These are phyloP conservation scores for Fragum fragum DNA, from an alignment of 2,888 invertebrate genomes.

Conservation along the genomic window DNA sequence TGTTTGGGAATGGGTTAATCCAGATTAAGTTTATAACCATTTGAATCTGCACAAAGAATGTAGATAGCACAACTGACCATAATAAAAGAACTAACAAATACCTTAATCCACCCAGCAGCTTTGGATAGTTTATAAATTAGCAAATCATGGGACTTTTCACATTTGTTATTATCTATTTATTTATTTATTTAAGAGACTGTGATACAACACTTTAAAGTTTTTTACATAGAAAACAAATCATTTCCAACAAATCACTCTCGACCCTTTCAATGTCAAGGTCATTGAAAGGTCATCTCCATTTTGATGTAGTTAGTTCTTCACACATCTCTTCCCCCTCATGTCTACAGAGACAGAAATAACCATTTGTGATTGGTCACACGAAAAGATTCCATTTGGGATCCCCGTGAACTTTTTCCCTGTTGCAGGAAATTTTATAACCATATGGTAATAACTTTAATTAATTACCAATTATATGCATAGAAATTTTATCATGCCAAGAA, in stretches of 20 bases:
- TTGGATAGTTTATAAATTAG: slow-evolving; percentile 65
- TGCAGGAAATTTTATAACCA: too few species aligned
- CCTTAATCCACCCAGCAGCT: background rate
- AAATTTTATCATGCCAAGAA: too few species aligned
- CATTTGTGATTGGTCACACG: slow-evolving; percentile 34
- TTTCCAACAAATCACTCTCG: slow-evolving; percentile 55
- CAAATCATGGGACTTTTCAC: slow-evolving; percentile 65
- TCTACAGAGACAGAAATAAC: slow-evolving; percentile 49
- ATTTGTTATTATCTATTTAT: slow-evolving; percentile 72
- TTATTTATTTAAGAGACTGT: slow-evolving; percentile 72
- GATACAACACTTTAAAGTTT: slow-evolving; percentile 62
- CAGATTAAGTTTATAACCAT: too few species aligned
- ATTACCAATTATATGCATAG: too few species aligned
- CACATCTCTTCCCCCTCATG: slow-evolving; percentile 41
- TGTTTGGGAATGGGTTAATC: too few species aligned
- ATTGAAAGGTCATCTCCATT: slow-evolving; percentile 13
- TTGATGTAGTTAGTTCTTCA: slow-evolving; percentile 65
- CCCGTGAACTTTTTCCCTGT: too few species aligned
- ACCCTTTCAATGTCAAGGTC: slow-evolving; percentile 18
- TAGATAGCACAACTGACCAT: too few species aligned
- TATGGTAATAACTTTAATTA: too few species aligned
- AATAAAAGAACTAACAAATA: too few species aligned
- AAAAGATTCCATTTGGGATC: too few species aligned
- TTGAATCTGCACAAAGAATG: too few species aligned
- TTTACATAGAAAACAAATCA: slow-evolving; percentile 68